Evolutionary conservation across 1,140 invertebrate genomes (phyloP).

Genomic region (Amphibalanus amphitrite): DNA sequence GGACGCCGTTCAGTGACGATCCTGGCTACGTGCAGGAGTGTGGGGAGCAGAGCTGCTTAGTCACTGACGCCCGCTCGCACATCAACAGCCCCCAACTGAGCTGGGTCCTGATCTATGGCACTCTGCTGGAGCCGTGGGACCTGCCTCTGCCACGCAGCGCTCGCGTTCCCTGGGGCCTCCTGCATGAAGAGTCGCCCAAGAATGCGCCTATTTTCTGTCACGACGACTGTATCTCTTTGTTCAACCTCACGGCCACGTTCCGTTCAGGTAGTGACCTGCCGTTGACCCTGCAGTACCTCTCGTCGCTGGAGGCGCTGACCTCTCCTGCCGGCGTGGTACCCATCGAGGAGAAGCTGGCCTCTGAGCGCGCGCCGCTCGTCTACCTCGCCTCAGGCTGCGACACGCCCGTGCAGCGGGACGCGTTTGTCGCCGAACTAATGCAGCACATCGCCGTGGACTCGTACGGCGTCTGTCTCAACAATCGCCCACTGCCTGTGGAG

Average conservation of each 20-base stretch:
- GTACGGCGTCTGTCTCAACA: conserved; percentile 51
- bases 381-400: conserved; percentile 66
- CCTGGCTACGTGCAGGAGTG: conserved; percentile 28
- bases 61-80: conserved; percentile 32
- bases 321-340: conserved; percentile 36
- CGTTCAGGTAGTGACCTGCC: conserved; percentile 54
- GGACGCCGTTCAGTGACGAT: conserved; percentile 38
- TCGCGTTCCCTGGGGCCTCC: conserved; percentile 47
- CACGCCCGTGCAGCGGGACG: conserved; percentile 54
- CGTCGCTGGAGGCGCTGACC: conserved; percentile 37
- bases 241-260: conserved; percentile 64
- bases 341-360: conserved; percentile 38
- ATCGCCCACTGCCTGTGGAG: conserved; percentile 42
- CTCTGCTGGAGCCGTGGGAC: conserved; percentile 40
- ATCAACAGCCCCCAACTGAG: conserved; percentile 19
- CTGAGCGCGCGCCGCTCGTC: conserved; percentile 41
- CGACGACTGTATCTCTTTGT: conserved; percentile 35
- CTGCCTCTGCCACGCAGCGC: conserved; percentile 44
- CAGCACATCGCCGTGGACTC: conserved; percentile 52
- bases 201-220: conserved; percentile 50
- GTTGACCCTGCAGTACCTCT: conserved; percentile 49
- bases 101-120: conserved; percentile 52
- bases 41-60: conserved; percentile 30
- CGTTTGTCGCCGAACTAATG: conserved; percentile 52
- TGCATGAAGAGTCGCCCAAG: conserved; percentile 75